Base-by-base conservation (phyloP, 2,888 invertebrate genomes). In the Trichogramma dendrolimi region DNA sequence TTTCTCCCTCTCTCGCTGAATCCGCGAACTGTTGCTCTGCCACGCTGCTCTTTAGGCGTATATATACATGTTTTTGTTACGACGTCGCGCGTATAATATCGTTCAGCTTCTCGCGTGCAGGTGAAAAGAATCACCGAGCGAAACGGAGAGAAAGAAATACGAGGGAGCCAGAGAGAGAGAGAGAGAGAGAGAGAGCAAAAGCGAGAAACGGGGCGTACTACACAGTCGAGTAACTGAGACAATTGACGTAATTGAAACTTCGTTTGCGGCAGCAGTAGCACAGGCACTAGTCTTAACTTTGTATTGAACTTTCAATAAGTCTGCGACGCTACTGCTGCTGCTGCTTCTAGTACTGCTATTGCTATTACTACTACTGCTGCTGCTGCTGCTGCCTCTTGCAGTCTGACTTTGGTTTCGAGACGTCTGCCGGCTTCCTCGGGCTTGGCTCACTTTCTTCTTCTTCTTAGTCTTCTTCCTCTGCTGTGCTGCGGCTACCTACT, bases 201-300 rank as follows among this genome's bases (percentile, higher is more conserved):
- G 27, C 27, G 27, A 27, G 27, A 2, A 27, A 27, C 27, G 27
- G 27, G 27, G 27, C 27, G 27, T 27, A 27, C 1, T 27, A 27
- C 27, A 3, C 27, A 27, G 50, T 38, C 38, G 60, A 56, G 52
- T 56, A 65, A 67, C 60, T 58, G 56, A 64, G 67, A 66, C 67
- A 65, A 67, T 65, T 67, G 66, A 55, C 63, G 63, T 67, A 62
- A 66, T 68, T 61, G 66, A 64, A 67, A 67, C 62, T 68, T 67
- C 55, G 60, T 67, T 67, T 62, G 60, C 65, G 56, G 60, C 27
- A 5, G 43, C 40, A 27, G 49, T 6, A 27, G 39, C 11, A 38
- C 4, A 5, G 8, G 50, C 50, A 8, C 5, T 10, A 1, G 48
- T 55, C 57, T 55, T 46, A 65, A 66, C 64, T 68, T 67, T 61